These are phyloP conservation scores for Laterallus jamaicensis DNA, from an alignment of 2,113 vertebrate genomes.

Conservation along the genomic window DNA sequence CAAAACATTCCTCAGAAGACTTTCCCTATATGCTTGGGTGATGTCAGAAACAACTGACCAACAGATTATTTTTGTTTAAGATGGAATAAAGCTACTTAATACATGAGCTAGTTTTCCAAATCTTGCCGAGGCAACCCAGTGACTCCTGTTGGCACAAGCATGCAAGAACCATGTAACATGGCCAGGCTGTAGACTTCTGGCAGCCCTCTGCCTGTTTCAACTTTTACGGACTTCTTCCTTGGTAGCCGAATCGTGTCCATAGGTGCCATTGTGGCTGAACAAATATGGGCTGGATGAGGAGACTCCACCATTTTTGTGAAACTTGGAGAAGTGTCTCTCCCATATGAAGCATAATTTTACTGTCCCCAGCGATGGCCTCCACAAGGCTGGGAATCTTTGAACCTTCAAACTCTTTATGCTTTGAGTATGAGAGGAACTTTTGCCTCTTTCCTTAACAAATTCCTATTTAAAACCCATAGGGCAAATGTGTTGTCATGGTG, in stretches of 20 bases:
- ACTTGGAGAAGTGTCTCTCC: not conserved
- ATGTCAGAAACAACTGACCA: not conserved
- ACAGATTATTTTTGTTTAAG: not conserved
- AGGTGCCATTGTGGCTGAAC: not conserved
- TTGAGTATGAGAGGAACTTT: not conserved
- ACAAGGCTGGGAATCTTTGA: not conserved
- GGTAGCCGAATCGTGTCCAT: not conserved
- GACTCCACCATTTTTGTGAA: not conserved
- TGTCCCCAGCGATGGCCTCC: not conserved
- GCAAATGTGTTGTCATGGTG: not conserved
- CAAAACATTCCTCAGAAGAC: not conserved
- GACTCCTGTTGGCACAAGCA: not conserved
- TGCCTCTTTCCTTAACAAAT: not conserved
- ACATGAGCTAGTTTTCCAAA: not conserved
- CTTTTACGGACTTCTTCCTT: not conserved
- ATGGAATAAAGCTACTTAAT: not conserved
- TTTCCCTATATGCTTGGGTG: not conserved
- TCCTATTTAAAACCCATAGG: not conserved
- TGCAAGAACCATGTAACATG: not conserved
- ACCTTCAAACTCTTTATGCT: not conserved
- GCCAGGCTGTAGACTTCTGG: not conserved
- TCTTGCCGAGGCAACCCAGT: not conserved
- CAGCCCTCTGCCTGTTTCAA: not conserved
- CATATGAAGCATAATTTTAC: not conserved
- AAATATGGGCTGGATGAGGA: not conserved